Evolutionary conservation across 2,113 vertebrate genomes (phyloP).

Genomic region (Glaucomys volans): DNA sequence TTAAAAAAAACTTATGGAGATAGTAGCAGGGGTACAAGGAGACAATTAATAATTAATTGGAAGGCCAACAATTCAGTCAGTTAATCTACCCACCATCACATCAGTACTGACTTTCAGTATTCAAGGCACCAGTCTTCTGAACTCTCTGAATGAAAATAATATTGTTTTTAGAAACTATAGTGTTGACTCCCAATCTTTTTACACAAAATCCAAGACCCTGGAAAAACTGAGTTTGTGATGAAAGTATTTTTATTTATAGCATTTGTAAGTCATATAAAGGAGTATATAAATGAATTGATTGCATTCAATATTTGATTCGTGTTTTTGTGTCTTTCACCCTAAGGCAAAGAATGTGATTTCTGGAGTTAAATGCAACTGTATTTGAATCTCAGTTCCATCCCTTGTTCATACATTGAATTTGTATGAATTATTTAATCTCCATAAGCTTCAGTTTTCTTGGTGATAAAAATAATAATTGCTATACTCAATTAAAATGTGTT

Average conservation of each 20-base stretch:
- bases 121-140: background rate
- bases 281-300: background rate
- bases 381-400: background rate
- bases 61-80: background rate
- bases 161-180: background rate
- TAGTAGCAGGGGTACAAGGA: background rate
- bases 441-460: background rate
- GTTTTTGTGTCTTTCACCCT: background rate
- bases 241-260: background rate
- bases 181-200: background rate
- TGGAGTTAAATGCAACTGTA: background rate
- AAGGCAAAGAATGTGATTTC: background rate
- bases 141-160: background rate
- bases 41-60: background rate
- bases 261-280: background rate
- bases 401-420: slow-evolving; percentile 8
- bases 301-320: background rate
- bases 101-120: background rate
- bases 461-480: background rate
- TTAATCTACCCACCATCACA: background rate
- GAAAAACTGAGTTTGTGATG: background rate
- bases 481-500: background rate
- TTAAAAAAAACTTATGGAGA: background rate
- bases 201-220: background rate
- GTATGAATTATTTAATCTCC: background rate